phyloP scores from a whole-genome alignment of 2,888 invertebrate genomes.

The Kryphioiulus occultus region DNA sequence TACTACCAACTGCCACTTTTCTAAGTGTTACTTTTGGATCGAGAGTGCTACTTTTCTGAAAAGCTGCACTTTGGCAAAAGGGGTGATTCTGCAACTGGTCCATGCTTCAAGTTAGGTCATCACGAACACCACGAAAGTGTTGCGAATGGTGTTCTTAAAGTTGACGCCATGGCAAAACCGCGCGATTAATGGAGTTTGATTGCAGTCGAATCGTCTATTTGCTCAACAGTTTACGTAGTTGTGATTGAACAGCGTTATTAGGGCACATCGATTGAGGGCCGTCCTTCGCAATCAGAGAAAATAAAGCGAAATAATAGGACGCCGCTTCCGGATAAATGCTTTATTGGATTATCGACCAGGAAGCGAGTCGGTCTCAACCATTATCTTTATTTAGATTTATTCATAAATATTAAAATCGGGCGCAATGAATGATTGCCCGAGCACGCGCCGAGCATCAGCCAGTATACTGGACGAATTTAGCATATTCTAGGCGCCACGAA shows the following conservation, averaged over 20 bases:
- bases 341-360: constrained; percentile 31
- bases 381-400: constrained; percentile 33
- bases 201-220: background rate
- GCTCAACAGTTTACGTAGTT: constrained; percentile 4
- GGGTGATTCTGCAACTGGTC: no score
- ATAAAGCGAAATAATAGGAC: background rate
- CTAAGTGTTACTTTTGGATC: no score
- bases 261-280: background rate
- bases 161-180: background rate
- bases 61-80: no score
- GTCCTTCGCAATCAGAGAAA: background rate
- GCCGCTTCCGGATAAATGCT: constrained; percentile 24
- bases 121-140: no score
- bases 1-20: no score
- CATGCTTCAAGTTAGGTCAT: no score
- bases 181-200: background rate
- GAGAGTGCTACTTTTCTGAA: no score
- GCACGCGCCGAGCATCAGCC: background rate
- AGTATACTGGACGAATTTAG: background rate
- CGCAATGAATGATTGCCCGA: background rate
- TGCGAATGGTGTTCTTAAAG: background rate
- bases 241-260: constrained; percentile 27
- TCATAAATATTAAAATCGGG: constrained; percentile 20
- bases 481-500: no score
- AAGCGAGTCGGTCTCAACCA: constrained; percentile 7